Evolutionary conservation across 2,888 invertebrate genomes (phyloP).

Genomic region (Asteroscopus sphinx): DNA sequence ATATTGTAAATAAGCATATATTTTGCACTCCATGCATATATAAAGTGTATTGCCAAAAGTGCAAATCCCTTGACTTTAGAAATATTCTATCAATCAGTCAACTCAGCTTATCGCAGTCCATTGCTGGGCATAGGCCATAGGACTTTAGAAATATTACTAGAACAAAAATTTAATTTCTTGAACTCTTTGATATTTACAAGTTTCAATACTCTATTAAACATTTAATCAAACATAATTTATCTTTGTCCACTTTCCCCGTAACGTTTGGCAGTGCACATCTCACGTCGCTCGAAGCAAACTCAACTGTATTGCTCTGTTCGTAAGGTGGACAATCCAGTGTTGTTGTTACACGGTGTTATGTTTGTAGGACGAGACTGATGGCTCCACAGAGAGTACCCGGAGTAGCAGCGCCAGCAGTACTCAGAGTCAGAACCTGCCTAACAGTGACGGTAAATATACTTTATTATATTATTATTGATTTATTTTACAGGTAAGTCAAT

Average conservation of each 20-base stretch:
- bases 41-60: constrained; percentile 32
- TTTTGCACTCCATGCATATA: constrained; percentile 26
- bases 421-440: constrained; percentile 84
- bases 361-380: constrained; percentile 91
- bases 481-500: too few species aligned
- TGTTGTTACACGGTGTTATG: constrained; percentile 14
- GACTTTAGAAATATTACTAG: too few species aligned
- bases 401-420: constrained; percentile 83
- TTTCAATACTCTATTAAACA: too few species aligned
- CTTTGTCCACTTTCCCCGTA: background rate
- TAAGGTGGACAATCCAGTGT: constrained; percentile 27
- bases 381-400: constrained; percentile 81
- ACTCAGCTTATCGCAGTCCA: too few species aligned
- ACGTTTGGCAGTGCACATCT: constrained; percentile 38
- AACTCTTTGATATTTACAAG: too few species aligned
- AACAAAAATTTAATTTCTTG: too few species aligned
- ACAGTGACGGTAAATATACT: constrained; percentile 79
- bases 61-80: background rate
- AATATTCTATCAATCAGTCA: too few species aligned
- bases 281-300: constrained; percentile 31
- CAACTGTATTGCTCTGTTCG: constrained; percentile 7
- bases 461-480: too few species aligned
- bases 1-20: constrained; percentile 33
- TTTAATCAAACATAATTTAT: too few species aligned
- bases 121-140: too few species aligned